Percentiles rank a stretch among this genome's conserved stretches.
Conservation (phyloP, 1,140 invertebrate species). For the Zaprionus tsacasi region DNA sequence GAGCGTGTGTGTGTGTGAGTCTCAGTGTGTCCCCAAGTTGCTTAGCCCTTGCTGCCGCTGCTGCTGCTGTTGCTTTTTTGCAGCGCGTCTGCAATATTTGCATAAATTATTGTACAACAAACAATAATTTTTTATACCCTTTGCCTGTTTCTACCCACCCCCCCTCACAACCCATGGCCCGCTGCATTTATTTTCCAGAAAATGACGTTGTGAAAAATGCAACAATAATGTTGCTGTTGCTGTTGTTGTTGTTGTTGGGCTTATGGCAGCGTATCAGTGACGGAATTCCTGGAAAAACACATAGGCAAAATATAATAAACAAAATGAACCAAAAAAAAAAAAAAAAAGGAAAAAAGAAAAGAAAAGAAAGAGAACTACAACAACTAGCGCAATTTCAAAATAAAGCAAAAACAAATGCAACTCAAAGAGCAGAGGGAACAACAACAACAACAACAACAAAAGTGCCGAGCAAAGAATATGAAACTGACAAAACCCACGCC, state of each 20-base stretch:
- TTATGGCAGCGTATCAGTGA: slow-evolving; percentile 68
- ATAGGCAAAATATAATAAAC: slow-evolving; percentile 61
- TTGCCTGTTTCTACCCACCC: neutral
- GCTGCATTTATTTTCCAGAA: slow-evolving; percentile 70
- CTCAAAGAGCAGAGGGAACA: slow-evolving; percentile 25
- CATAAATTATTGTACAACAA: slow-evolving; percentile 79
- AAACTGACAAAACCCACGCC: slow-evolving; percentile 30
- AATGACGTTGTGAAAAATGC: slow-evolving; percentile 81
- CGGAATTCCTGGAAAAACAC: slow-evolving; percentile 79
- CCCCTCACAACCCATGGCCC: neutral
- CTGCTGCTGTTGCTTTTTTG: slow-evolving; percentile 21
- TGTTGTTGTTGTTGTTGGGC: slow-evolving; percentile 26
- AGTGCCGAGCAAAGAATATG: slow-evolving; percentile 53
- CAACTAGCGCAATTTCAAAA: slow-evolving; percentile 14
- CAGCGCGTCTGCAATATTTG: slow-evolving; percentile 77
- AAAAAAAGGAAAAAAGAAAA: slow-evolving; percentile 24
- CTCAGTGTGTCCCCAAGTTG: neutral
- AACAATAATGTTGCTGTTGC: slow-evolving; percentile 57
- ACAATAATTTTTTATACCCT: slow-evolving; percentile 55
- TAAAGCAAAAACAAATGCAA: slow-evolving; percentile 44
- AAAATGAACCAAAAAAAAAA: slow-evolving; percentile 33
- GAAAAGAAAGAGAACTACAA: slow-evolving; percentile 32
- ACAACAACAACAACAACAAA: slow-evolving; percentile 35
- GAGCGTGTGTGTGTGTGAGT: neutral
- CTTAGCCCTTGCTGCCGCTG: slow-evolving; percentile 19